phyloP scores from a whole-genome alignment of 1,140 invertebrate genomes.

The Ridgeia piscesae region DNA sequence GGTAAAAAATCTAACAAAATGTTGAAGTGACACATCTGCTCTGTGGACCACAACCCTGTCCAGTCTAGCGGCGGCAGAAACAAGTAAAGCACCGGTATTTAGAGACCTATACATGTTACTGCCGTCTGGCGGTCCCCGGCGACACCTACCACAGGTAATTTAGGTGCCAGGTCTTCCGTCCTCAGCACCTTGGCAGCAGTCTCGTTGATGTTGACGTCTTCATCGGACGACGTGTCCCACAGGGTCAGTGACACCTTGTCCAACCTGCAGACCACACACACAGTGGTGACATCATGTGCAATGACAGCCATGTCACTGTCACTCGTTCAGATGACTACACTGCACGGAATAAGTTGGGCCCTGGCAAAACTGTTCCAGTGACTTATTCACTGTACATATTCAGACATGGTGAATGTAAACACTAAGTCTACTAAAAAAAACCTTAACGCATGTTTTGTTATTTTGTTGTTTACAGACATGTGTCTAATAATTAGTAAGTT shows the following conservation, averaged over 20 bases:
- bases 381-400: too few species aligned
- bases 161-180: not conserved
- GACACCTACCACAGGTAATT: not conserved
- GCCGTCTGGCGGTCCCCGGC: not conserved
- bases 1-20: not conserved
- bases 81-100: not conserved
- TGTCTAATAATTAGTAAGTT: too few species aligned
- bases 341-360: too few species aligned
- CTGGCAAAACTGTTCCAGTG: too few species aligned
- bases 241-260: not conserved
- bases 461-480: too few species aligned
- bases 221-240: not conserved
- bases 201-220: not conserved
- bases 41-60: not conserved
- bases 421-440: too few species aligned
- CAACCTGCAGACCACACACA: not conserved
- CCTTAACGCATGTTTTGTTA: too few species aligned
- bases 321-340: too few species aligned
- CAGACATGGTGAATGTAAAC: too few species aligned
- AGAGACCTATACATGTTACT: not conserved
- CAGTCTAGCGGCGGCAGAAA: not conserved
- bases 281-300: too few species aligned
- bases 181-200: not conserved
- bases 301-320: too few species aligned
- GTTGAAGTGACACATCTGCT: not conserved